A percentile compares a stretch with the other conserved stretches of the same genome.
Evolutionary conservation across 2,888 invertebrate genomes (phyloP).

Genomic region (Eucera pruinosa): DNA sequence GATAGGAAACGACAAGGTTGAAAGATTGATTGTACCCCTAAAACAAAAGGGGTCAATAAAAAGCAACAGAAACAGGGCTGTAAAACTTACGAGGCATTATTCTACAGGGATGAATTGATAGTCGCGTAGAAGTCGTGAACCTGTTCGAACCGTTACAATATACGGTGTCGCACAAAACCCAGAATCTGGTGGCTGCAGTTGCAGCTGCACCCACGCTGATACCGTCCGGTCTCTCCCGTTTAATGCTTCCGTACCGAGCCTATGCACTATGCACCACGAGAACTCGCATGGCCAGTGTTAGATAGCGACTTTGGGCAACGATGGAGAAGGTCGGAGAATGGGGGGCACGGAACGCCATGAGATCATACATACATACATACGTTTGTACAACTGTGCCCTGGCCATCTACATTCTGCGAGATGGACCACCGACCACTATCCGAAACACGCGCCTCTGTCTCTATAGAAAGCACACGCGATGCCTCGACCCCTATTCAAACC

Average conservation of each 20-base stretch:
- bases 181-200: conserved; percentile 40
- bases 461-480: conserved; percentile 19
- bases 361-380: conserved; percentile 39
- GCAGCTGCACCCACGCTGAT: conserved; percentile 46
- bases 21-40: conserved; percentile 17
- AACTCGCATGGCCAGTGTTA: conserved; percentile 41
- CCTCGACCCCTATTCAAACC: conserved; percentile 8
- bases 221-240: conserved; percentile 42
- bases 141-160: conserved; percentile 34
- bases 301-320: conserved; percentile 42
- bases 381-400: conserved; percentile 66
- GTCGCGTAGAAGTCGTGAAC: conserved; percentile 8
- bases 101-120: conserved; percentile 19
- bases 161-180: conserved; percentile 31
- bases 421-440: conserved; percentile 43
- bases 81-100: conserved; percentile 35
- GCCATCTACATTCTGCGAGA: conserved; percentile 68
- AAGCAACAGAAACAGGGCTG: not conserved
- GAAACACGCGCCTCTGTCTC: conserved; percentile 47
- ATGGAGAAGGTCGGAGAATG: conserved; percentile 4
- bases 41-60: conserved; percentile 5
- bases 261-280: conserved; percentile 30
- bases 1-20: not conserved
- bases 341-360: conserved; percentile 17
- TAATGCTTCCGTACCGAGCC: conserved; percentile 45